Percentiles rank a stretch among this genome's conserved stretches.
Evolutionary conservation across 2,797 vertebrate genomes (phyloP).

Genomic region (Simalia tracyae): DNA sequence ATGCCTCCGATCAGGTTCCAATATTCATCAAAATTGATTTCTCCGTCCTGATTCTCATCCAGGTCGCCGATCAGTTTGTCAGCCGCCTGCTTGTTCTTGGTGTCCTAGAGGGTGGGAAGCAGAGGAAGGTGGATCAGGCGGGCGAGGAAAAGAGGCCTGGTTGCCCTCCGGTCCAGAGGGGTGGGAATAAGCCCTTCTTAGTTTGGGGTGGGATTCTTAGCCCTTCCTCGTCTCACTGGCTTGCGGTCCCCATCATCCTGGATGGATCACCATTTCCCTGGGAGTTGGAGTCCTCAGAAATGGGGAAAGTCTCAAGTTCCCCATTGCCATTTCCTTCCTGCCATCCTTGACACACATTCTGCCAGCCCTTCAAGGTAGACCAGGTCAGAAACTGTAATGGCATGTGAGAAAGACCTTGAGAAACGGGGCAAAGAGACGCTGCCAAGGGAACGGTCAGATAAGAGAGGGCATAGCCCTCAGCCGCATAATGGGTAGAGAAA

Average conservation of each 20-base stretch:
- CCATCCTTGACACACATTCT: background rate
- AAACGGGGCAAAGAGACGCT: too few relatives aligned
- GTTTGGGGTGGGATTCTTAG: too few relatives aligned
- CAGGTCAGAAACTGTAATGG: background rate
- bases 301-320: background rate
- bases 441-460: too few relatives aligned
- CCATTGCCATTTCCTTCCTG: background rate
- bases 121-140: too few relatives aligned
- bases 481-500: too few relatives aligned
- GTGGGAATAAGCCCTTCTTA: too few relatives aligned
- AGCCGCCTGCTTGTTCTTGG: constrained; percentile 18
- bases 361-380: background rate
- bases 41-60: constrained; percentile 20
- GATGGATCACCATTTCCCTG: too few relatives aligned
- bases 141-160: background rate
- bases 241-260: background rate
- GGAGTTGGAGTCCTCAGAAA: background rate
- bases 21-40: constrained; percentile 23
- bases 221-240: background rate
- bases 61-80: constrained; percentile 30
- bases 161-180: background rate
- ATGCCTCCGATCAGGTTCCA: constrained; percentile 33
- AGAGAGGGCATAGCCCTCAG: too few relatives aligned
- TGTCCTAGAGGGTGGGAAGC: background rate
- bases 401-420: too few relatives aligned